These are phyloP conservation scores for Temnothorax nylanderi DNA, from an alignment of 1,140 invertebrate species.

Conservation along the genomic window DNA sequence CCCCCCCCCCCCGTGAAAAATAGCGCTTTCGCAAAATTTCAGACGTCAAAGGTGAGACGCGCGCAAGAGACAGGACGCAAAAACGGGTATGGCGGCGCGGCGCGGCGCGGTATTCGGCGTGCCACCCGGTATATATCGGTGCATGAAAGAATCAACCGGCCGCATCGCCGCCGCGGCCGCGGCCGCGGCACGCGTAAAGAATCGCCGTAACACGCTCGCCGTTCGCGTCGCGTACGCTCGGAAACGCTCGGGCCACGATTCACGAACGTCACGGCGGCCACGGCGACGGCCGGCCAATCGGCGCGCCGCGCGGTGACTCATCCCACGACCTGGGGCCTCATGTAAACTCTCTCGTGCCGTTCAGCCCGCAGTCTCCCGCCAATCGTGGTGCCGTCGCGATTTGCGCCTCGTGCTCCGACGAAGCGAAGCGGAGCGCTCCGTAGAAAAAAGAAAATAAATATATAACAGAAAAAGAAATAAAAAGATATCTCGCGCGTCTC, in stretches of 20 bases:
- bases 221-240: conserved; percentile 58
- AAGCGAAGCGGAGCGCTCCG: too few species aligned
- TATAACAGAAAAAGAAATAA: too few species aligned
- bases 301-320: conserved; percentile 75
- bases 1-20: background rate
- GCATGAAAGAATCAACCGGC: conserved; percentile 43
- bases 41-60: background rate
- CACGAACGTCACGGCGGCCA: conserved; percentile 73
- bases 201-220: conserved; percentile 27
- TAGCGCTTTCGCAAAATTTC: background rate
- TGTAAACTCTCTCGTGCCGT: conserved; percentile 78
- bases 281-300: conserved; percentile 73
- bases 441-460: background rate
- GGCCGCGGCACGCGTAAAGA: conserved; percentile 18
- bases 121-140: conserved; percentile 36
- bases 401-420: background rate
- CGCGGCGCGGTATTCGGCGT: too few species aligned
- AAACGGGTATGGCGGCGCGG: background rate
- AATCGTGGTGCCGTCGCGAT: conserved; percentile 18
- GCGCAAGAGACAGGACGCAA: background rate
- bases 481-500: background rate
- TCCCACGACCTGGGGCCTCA: conserved; percentile 70
- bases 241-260: conserved; percentile 60
- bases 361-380: conserved; percentile 76
- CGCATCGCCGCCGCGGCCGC: conserved; percentile 20